Base-by-base conservation (phyloP, 2,797 vertebrate genomes). In the Psittacula derbiana region DNA sequence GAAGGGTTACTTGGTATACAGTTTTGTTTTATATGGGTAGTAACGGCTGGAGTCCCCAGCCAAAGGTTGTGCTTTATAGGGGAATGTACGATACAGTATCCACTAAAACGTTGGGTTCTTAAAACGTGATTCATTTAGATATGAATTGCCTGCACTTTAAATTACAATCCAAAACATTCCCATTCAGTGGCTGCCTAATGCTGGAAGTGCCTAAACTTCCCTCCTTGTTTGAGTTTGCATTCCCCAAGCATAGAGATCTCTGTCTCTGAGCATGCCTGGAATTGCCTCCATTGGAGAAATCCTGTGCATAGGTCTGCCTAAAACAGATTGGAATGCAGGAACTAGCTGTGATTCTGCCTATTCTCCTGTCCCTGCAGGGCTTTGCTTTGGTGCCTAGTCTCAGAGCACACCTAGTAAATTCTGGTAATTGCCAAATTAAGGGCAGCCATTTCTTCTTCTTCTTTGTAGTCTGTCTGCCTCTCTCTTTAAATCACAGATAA, bases 211-310 rank as follows among this genome's bases (percentile, higher is more conserved):
- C 88, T 44, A 2, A 66, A 7, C 60, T 65, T 33, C 8, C 5
- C 50, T 60, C 46, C 58, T 47, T 36, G 72, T 74, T 47, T 8
- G 82, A 61, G 76, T 94, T 43, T 46, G 43, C 76, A 78, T 93
- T 92, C 92, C 80, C 76, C 14, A 19, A 25, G n/a, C 41, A 20
- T 0, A 24, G 53, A 52, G 28, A 53, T 74, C 53, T 66, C n/a
- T n/a, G 79, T 36, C 82, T 30, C 71, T 1, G 64, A 72, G 88
- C 95, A 11, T 82, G 94, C 82, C 95, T 88, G 94, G 94, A 95
- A 50, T 12, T 96, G 95, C 88, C 86, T 55, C 76, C 47, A 18
- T 14, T 11, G 79, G 58, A 94, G 90, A 40, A 85, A 87, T 65
- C 66, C 75, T 57, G 87, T 5, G 85, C 78, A 30, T 17, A 86